These are phyloP conservation scores for Polylopha cassiicola DNA, from an alignment of 2,888 invertebrate species.

Conservation along the genomic window DNA sequence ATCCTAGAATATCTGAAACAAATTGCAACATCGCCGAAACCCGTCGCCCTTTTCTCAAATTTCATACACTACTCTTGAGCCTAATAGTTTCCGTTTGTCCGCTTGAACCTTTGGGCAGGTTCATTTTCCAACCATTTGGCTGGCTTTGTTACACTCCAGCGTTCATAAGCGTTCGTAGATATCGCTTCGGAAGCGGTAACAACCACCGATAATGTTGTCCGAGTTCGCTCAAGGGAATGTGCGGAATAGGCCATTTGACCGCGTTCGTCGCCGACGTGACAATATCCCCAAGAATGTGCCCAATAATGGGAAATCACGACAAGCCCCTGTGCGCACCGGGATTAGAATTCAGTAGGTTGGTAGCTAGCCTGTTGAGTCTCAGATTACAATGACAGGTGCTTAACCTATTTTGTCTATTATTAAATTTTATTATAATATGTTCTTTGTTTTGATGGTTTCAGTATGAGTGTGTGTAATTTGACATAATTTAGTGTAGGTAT, in stretches of 20 bases:
- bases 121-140: slow-evolving; percentile 19
- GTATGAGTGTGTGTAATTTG: no score
- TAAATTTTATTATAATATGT: no score
- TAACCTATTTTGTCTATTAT: no score
- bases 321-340: slow-evolving; percentile 21
- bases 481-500: no score
- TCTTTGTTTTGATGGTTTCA: no score
- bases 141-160: slow-evolving; percentile 17
- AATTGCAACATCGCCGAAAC: no score
- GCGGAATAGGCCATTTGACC: slow-evolving; percentile 38
- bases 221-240: slow-evolving; percentile 30
- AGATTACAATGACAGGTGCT: no score
- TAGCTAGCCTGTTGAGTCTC: no score
- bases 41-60: no score
- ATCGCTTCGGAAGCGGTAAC: slow-evolving; percentile 36
- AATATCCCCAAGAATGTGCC: slow-evolving; percentile 42
- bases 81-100: slow-evolving; percentile 12
- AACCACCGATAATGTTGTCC: slow-evolving; percentile 44
- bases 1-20: no score
- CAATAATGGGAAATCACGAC: slow-evolving; percentile 33
- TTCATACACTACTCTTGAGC: slow-evolving; percentile 1
- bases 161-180: slow-evolving; percentile 31
- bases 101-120: slow-evolving; percentile 8
- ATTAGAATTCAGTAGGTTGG: slow-evolving; percentile 14
- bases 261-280: slow-evolving; percentile 38